Conservation (phyloP, 2,888 invertebrate genomes). For the Megastigmus dorsalis region DNA sequence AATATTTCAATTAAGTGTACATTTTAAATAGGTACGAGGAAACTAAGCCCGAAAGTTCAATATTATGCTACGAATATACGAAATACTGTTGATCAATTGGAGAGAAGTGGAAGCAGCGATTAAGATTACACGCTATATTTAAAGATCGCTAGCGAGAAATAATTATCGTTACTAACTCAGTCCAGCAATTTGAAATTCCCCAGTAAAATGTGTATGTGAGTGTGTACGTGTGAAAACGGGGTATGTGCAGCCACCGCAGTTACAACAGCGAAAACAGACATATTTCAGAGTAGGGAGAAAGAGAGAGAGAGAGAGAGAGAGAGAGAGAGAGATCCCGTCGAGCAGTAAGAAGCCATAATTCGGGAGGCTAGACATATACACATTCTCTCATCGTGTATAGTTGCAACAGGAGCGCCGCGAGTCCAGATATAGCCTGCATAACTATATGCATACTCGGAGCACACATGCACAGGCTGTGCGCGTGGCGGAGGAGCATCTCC, state of each 20-base stretch:
- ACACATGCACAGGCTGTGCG: background rate
- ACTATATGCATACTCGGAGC: too few relatives aligned
- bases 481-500: constrained; percentile 48
- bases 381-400: too few relatives aligned
- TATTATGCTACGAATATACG: background rate
- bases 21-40: too few relatives aligned
- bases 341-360: constrained; percentile 42
- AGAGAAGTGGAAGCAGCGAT: background rate
- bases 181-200: constrained; percentile 28
- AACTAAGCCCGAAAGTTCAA: too few relatives aligned
- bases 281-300: background rate
- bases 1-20: too few relatives aligned
- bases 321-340: background rate
- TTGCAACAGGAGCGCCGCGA: background rate
- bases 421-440: constrained; percentile 19
- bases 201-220: background rate
- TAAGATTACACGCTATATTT: constrained; percentile 1
- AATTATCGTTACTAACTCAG: background rate
- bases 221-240: too few relatives aligned
- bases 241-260: constrained; percentile 31
- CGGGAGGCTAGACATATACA: constrained; percentile 29
- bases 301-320: background rate
- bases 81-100: background rate
- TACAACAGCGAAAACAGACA: constrained; percentile 32
- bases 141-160: constrained; percentile 19